These are phyloP conservation scores for Bolborhynchus lineola DNA, from an alignment of 2,113 vertebrate genomes.

Conservation along the genomic window DNA sequence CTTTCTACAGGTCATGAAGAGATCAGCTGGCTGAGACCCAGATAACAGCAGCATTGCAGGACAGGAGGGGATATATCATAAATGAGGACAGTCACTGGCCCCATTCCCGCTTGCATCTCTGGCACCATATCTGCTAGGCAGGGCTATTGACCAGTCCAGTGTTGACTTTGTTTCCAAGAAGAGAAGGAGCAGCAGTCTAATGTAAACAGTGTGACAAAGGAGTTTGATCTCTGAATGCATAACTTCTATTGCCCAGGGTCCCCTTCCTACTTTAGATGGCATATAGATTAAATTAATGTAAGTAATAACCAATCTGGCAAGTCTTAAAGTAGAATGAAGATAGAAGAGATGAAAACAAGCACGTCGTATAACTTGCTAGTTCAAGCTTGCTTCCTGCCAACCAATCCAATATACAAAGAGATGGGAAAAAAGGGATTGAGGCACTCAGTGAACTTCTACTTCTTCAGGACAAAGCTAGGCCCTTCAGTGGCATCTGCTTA, in stretches of 20 bases:
- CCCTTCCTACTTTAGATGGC: not conserved
- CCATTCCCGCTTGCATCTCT: not conserved
- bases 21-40: not conserved
- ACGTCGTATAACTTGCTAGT: not conserved
- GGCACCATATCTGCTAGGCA: not conserved
- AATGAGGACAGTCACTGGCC: not conserved
- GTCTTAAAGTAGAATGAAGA: not conserved
- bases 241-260: not conserved
- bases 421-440: not conserved
- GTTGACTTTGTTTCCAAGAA: not conserved
- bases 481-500: not conserved
- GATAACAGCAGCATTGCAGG: not conserved
- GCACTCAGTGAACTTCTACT: not conserved
- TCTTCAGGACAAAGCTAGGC: not conserved
- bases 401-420: not conserved
- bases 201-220: not conserved
- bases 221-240: not conserved
- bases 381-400: not conserved
- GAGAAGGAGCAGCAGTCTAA: not conserved
- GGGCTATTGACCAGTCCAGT: not conserved
- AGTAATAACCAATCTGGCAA: not conserved
- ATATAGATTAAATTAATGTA: not conserved
- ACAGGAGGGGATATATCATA: not conserved
- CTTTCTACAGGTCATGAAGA: not conserved
- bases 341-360: not conserved